Percentiles rank a stretch among this genome's conserved stretches.
Evolutionary conservation across 1,140 invertebrate genomes (phyloP).

Genomic region (Pseudomyrmex cubaensis): DNA sequence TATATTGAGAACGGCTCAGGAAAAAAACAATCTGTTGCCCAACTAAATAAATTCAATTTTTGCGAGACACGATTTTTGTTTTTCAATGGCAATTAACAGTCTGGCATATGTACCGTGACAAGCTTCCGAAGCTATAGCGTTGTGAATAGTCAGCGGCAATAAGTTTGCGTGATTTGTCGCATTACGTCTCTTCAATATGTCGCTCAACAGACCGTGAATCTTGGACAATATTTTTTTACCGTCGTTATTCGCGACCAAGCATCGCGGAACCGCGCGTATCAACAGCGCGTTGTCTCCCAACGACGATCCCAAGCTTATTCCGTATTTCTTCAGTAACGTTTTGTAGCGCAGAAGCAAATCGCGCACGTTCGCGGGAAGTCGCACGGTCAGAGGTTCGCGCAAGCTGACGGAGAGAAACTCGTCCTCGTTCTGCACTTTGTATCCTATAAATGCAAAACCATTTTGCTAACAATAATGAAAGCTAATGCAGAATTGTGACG

Average conservation of each 20-base stretch:
- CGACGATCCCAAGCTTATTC: conserved; percentile 71
- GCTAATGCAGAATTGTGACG: not conserved
- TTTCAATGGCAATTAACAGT: too few species aligned
- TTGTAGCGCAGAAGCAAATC: conserved; percentile 68
- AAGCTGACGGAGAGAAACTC: conserved; percentile 75
- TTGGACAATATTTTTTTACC: conserved; percentile 71
- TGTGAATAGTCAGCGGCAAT: conserved; percentile 80
- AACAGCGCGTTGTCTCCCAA: conserved; percentile 66
- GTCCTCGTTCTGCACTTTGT: conserved; percentile 72
- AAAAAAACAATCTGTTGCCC: too few species aligned
- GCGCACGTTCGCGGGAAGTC: conserved; percentile 68
- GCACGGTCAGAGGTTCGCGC: conserved; percentile 73
- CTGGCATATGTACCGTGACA: conserved; percentile 78
- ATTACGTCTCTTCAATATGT: conserved; percentile 75
- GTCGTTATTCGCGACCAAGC: conserved; percentile 76
- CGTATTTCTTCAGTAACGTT: conserved; percentile 74
- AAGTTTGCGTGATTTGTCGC: conserved; percentile 57
- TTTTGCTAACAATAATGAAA: not conserved
- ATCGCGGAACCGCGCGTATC: conserved; percentile 78
- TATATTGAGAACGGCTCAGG: too few species aligned
- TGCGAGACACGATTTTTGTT: too few species aligned
- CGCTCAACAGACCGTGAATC: conserved; percentile 74
- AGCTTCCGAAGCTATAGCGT: conserved; percentile 82
- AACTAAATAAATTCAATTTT: too few species aligned
- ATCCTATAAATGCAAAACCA: conserved; percentile 72